phyloP scores from a whole-genome alignment of 2,797 vertebrate genomes.

The Argya squamiceps region DNA sequence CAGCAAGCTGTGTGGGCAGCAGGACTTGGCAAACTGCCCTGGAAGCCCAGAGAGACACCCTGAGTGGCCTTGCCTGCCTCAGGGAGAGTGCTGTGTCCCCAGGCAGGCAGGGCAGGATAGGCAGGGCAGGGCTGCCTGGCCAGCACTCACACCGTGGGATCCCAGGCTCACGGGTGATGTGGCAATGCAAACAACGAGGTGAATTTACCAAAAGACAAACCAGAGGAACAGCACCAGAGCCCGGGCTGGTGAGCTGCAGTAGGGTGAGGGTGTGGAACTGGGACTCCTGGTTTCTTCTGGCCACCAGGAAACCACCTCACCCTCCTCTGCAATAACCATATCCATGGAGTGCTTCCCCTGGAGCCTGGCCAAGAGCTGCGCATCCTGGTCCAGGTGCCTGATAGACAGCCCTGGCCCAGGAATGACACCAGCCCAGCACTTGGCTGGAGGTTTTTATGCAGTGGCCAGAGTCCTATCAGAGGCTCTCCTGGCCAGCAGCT shows the following conservation, averaged over 20 bases:
- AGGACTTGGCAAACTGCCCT: background rate
- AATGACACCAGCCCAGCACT: background rate
- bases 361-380: background rate
- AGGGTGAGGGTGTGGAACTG: background rate
- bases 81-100: background rate
- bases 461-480: rapidly evolving
- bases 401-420: background rate
- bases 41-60: background rate
- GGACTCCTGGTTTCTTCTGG: background rate
- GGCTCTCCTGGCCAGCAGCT: background rate
- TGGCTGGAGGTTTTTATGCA: background rate
- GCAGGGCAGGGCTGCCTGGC: background rate
- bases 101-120: background rate
- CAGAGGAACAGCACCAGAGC: background rate
- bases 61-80: background rate
- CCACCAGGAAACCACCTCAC: background rate
- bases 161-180: background rate
- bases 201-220: background rate
- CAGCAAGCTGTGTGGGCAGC: background rate
- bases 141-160: background rate
- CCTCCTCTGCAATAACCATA: background rate
- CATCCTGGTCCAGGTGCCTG: background rate
- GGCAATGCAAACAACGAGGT: background rate
- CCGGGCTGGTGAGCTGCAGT: background rate
- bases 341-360: background rate